These are phyloP conservation scores for Leptopterna dolabrata DNA, from an alignment of 2,888 invertebrate genomes.

Conservation along the genomic window DNA sequence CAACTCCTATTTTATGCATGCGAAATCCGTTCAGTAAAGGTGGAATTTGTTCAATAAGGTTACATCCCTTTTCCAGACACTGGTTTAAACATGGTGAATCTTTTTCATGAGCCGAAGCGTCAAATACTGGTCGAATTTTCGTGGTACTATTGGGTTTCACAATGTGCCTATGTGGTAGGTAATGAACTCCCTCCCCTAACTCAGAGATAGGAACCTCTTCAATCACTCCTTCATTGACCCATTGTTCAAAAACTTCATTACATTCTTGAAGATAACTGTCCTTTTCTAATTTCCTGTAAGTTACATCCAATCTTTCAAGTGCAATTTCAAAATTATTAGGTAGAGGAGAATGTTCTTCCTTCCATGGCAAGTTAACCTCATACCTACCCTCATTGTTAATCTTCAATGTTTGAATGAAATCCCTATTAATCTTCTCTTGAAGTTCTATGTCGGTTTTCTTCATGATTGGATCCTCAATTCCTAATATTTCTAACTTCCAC, in stretches of 20 bases:
- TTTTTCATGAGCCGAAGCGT: slow-evolving; percentile 57
- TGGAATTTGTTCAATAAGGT: slow-evolving; percentile 57
- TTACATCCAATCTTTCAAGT: background rate
- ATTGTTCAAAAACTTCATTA: background rate
- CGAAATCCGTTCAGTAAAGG: background rate
- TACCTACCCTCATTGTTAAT: slow-evolving; percentile 56
- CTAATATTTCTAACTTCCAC: slow-evolving; percentile 56
- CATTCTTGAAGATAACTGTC: background rate
- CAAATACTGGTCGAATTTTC: slow-evolving; percentile 59
- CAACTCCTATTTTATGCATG: background rate
- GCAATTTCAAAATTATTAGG: background rate
- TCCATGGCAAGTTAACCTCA: slow-evolving; percentile 5
- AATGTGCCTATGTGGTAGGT: slow-evolving; percentile 59
- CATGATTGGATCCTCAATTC: slow-evolving; percentile 49
- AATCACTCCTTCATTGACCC: slow-evolving; percentile 2
- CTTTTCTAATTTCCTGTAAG: background rate
- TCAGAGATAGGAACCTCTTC: background rate
- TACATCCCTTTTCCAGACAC: slow-evolving; percentile 61
- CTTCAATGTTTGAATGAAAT: slow-evolving; percentile 62
- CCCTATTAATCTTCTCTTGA: background rate
- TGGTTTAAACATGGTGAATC: background rate
- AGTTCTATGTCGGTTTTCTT: background rate
- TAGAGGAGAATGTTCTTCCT: background rate
- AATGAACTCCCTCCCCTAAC: background rate
- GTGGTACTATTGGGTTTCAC: slow-evolving; percentile 58